Conservation (phyloP, 1,140 invertebrate genomes). For the Palaemon carinicauda region DNA sequence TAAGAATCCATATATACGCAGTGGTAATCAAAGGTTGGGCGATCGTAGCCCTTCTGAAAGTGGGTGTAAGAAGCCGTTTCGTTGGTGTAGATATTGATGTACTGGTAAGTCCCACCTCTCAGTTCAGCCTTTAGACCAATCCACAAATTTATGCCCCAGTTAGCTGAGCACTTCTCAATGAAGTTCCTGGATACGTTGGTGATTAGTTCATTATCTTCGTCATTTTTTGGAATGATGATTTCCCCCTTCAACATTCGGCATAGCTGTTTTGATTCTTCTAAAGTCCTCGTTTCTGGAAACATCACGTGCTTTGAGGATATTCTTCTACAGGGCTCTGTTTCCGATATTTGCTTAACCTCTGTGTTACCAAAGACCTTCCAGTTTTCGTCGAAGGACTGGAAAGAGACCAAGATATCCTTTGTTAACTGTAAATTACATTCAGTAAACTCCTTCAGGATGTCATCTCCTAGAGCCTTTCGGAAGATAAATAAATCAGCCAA, state of each 20-base stretch:
- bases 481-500: conserved; percentile 39
- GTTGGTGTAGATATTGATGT: conserved; percentile 29
- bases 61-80: conserved; percentile 33
- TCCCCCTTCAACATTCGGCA: conserved; percentile 56
- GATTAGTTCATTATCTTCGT: conserved; percentile 33
- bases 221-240: conserved; percentile 33
- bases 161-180: conserved; percentile 14
- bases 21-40: neutral
- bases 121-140: conserved; percentile 18
- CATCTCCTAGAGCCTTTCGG: neutral
- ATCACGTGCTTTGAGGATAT: conserved; percentile 12
- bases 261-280: conserved; percentile 23
- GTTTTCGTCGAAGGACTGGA: neutral
- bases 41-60: conserved; percentile 35
- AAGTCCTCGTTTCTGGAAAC: conserved; percentile 48
- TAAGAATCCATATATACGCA: conserved; percentile 48
- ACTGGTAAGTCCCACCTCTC: neutral
- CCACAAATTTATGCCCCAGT: conserved; percentile 50
- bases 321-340: conserved; percentile 4
- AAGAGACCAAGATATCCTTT: conserved; percentile 17
- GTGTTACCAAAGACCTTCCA: conserved; percentile 35
- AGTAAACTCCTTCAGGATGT: conserved; percentile 29
- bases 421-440: neutral
- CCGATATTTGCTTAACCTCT: neutral
- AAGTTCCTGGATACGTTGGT: neutral